phyloP scores from a whole-genome alignment of 1,140 invertebrate species.

The Mercenaria mercenaria region DNA sequence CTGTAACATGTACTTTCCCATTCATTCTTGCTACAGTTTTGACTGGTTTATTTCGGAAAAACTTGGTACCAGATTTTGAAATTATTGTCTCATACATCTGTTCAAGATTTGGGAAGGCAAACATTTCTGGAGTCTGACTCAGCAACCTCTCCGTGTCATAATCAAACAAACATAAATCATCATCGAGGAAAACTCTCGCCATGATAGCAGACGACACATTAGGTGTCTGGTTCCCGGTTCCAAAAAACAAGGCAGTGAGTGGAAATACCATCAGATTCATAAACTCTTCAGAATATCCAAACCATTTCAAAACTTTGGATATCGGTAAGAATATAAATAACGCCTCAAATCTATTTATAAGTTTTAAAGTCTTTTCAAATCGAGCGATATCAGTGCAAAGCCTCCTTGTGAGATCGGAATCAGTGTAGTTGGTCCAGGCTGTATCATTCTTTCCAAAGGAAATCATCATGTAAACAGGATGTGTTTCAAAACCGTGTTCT shows the following conservation, averaged over 20 bases:
- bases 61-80: slow-evolving; percentile 66
- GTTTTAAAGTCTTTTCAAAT: slow-evolving; percentile 75
- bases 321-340: slow-evolving; percentile 81
- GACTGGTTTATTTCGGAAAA: slow-evolving; percentile 68
- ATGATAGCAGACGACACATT: slow-evolving; percentile 80
- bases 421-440: slow-evolving; percentile 81
- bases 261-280: slow-evolving; percentile 80
- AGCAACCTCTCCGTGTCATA: slow-evolving; percentile 77
- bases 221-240: slow-evolving; percentile 81
- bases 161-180: slow-evolving; percentile 80
- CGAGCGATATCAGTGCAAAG: slow-evolving; percentile 75
- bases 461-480: slow-evolving; percentile 79
- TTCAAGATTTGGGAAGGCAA: slow-evolving; percentile 79
- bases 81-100: slow-evolving; percentile 80
- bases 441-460: slow-evolving; percentile 80
- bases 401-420: slow-evolving; percentile 73
- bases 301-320: slow-evolving; percentile 74
- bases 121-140: slow-evolving; percentile 81
- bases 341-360: slow-evolving; percentile 77
- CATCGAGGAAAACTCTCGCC: slow-evolving; percentile 81
- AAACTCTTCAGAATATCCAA: slow-evolving; percentile 80
- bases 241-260: slow-evolving; percentile 82
- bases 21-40: slow-evolving; percentile 63
- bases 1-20: slow-evolving; percentile 70
- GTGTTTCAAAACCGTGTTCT: slow-evolving; percentile 72